Evolutionary conservation across 2,113 vertebrate species (phyloP).

Genomic region (rabbit (Oryctolagus cuniculus)): DNA sequence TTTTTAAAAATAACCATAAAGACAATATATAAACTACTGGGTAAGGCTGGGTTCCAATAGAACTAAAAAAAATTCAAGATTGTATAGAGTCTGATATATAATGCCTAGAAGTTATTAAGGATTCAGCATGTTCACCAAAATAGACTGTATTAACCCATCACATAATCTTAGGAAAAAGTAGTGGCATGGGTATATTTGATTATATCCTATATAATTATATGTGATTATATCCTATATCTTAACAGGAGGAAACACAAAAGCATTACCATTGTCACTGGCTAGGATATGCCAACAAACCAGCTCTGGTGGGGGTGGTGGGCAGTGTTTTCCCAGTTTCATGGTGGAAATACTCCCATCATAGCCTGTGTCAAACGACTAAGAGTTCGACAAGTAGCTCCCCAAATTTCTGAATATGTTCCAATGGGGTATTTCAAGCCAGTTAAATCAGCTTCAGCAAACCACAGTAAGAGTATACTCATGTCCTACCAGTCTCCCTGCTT

Average conservation of each 20-base stretch:
- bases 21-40: too few relatives aligned
- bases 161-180: background rate
- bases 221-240: background rate
- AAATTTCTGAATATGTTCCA: background rate
- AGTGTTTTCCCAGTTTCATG: background rate
- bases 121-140: background rate
- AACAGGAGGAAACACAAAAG: background rate
- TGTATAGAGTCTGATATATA: background rate
- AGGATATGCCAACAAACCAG: background rate
- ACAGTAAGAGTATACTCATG: background rate
- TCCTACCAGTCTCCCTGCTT: background rate
- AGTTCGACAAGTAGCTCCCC: background rate
- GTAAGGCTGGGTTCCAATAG: too few relatives aligned
- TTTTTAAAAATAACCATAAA: too few relatives aligned
- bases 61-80: too few relatives aligned
- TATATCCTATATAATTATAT: too few relatives aligned
- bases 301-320: background rate
- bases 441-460: conserved; percentile 19
- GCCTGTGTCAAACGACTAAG: background rate
- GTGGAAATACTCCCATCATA: background rate
- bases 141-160: background rate
- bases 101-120: background rate
- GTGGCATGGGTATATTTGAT: background rate
- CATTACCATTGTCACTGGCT: background rate
- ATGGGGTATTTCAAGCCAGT: background rate